Evolutionary conservation across 2,113 vertebrate genomes (phyloP).

Genomic region (Gasterosteus aculeatus): DNA sequence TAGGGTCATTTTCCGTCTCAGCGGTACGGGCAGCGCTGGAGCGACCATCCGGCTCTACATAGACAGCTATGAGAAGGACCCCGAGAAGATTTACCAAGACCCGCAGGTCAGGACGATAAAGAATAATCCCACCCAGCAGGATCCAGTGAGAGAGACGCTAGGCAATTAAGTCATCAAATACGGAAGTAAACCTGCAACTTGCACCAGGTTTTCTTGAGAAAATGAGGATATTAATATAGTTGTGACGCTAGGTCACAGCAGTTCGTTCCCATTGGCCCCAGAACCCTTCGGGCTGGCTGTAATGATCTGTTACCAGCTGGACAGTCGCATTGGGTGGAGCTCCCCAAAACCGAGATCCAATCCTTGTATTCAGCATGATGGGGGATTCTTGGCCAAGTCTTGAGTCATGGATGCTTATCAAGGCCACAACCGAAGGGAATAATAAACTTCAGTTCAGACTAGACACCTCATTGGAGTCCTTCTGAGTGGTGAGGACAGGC

Average conservation of each 20-base stretch:
- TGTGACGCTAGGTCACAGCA: conserved; percentile 8
- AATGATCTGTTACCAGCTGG: not conserved
- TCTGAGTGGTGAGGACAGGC: conserved; percentile 59
- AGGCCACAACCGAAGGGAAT: conserved; percentile 24
- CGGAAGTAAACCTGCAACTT: conserved; percentile 8
- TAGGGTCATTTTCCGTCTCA: conserved; percentile 96
- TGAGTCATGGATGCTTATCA: conserved; percentile 62
- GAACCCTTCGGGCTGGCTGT: not conserved
- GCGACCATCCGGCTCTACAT: conserved; percentile 96
- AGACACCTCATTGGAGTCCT: conserved; percentile 57
- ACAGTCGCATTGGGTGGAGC: conserved; percentile 31
- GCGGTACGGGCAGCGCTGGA: conserved; percentile 95
- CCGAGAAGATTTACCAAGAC: conserved; percentile 90
- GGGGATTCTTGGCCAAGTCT: conserved; percentile 50
- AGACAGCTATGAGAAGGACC: conserved; percentile 97
- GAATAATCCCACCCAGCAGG: conserved; percentile 29
- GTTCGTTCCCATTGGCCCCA: not conserved
- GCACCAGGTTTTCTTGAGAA: not conserved
- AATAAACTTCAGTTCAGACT: conserved; percentile 40
- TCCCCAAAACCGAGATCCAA: conserved; percentile 21
- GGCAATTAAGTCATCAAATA: conserved; percentile 37
- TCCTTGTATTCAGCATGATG: conserved; percentile 28
- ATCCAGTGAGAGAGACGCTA: conserved; percentile 19
- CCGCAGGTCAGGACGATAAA: conserved; percentile 86
- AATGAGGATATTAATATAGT: conserved; percentile 4